phyloP scores from a whole-genome alignment of 1,140 invertebrate species.

The Ceratina australensis region DNA sequence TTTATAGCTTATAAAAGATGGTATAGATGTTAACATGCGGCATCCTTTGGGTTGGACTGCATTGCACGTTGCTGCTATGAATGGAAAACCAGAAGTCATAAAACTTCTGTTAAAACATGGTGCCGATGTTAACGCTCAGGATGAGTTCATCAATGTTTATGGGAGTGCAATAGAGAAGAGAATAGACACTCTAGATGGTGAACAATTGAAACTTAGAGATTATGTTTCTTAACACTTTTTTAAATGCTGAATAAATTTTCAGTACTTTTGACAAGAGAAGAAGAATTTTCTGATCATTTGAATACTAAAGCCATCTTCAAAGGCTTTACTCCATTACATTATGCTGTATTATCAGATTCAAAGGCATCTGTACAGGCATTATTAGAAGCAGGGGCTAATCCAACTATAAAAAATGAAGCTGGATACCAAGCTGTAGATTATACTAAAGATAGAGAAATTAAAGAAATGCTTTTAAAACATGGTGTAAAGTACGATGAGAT shows the following conservation, averaged over 20 bases:
- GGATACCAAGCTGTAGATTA: slow-evolving; percentile 90
- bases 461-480: slow-evolving; percentile 77
- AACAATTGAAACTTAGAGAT: slow-evolving; percentile 9
- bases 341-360: slow-evolving; percentile 90
- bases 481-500: slow-evolving; percentile 73
- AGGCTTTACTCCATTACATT: slow-evolving; percentile 94
- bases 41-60: slow-evolving; percentile 92
- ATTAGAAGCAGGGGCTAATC: slow-evolving; percentile 86
- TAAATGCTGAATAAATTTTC: slow-evolving; percentile 41
- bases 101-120: slow-evolving; percentile 86
- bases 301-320: slow-evolving; percentile 88
- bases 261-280: slow-evolving; percentile 86
- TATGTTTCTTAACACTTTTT: not conserved
- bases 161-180: slow-evolving; percentile 81
- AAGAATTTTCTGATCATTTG: slow-evolving; percentile 89
- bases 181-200: slow-evolving; percentile 84
- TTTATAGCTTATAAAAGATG: slow-evolving; percentile 67
- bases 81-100: slow-evolving; percentile 84
- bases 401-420: slow-evolving; percentile 87
- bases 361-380: slow-evolving; percentile 81
- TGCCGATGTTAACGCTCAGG: slow-evolving; percentile 89
- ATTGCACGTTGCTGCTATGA: slow-evolving; percentile 91
- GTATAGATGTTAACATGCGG: slow-evolving; percentile 82
- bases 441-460: slow-evolving; percentile 82
- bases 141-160: slow-evolving; percentile 89